Evolutionary conservation across 1,140 invertebrate genomes (phyloP), one percentile per base, ranked within the genome.

Genomic region (Scaptodrosophila lebanonensis): DNA sequence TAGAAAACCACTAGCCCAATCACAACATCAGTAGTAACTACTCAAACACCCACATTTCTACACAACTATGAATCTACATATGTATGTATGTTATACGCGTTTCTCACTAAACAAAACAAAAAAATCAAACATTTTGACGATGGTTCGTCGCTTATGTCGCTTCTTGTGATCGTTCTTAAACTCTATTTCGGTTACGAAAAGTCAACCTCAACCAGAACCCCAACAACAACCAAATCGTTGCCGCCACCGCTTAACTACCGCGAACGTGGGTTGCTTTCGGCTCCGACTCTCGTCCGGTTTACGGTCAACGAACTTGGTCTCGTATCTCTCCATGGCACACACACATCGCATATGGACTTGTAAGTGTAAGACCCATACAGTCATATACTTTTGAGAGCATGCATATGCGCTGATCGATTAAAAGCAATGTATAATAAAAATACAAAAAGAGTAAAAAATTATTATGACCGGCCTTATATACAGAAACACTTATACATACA

Each of bases 291-390:
- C 75, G 76, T 83, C 72, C 70, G 77, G 77, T 70, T 82, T 82
- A 83, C 75, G 75, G 75, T 82, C 75, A 82, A 83, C 70, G 75
- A 82, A 82, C 75, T 75, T 72, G 45, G 30, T 15, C 58, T 59
- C 67, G 56, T 70, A 56, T 73, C 33, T 72, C 58, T 54, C 59
- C 53, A 51, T 38, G 57, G 27, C 54, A 40, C 25, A 32, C 43
- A 20, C 6, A 17, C 8, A 15, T 15, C 25, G 22, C 44, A 16
- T 36, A 29, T 48, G 27, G 39, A 15, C 33, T 2, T 50, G 15
- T 50, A 6, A 11, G 20, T 51, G 12, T 25, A 42, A 40, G 8
- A 25, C 27, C 27, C 33, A 29, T 39, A 49, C 57, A 47, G 67
- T 9, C 32, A 38, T 13, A 38, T 13, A 15, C 11, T 5, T 13